Base-by-base conservation (phyloP, 2,888 invertebrate genomes). In the Sinohyriopsis cumingii region DNA sequence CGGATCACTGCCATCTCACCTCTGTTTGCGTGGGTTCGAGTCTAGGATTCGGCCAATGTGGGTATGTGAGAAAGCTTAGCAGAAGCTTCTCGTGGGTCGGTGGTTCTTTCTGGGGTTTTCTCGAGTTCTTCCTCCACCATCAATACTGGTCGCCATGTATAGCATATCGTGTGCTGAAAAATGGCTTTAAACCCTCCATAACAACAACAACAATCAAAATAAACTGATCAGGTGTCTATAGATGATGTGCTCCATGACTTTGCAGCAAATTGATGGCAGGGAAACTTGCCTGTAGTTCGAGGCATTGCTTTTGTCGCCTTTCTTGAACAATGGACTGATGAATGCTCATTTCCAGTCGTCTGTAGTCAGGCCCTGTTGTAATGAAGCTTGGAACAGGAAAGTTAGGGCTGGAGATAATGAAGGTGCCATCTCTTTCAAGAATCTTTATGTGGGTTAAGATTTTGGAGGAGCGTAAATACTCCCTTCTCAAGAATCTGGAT, bases 371-470 rank as follows among this genome's bases (percentile, higher is more conserved):
- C 55, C 55, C 20, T 63, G 55, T 5, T 55, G 18, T 19, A 28
- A n/a, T 9, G 55, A 63, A 25, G 55, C 55, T 12, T 55, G 55
- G 63, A 33, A 63, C 18, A 63, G 24, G 19, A 63, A 28, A 24
- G 63, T 24, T 20, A 63, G n/a, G 6, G 22, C 63, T 15, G 55
- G 63, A 5, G 63, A 15, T 2, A 55, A 24, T 20, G 0, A 55
- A 25, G 63, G 28, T 55, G 63, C 54, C 63, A 63, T 63, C n/a
- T 63, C 55, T 28, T 55, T 63, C 55, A 63, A 25, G 45, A 55
- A 63, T 54, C 63, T 54, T 63, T 63, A n/a, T 55, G 63, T n/a
- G 24, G 63, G 63, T 63, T 63, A 1, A 55, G 19, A 25, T 55
- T 55, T 20, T 25, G 25, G 18, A 55, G 22, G 22, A 63, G 19